Base-by-base conservation (phyloP, 1,140 invertebrate genomes). In the Phymastichus coffea region DNA sequence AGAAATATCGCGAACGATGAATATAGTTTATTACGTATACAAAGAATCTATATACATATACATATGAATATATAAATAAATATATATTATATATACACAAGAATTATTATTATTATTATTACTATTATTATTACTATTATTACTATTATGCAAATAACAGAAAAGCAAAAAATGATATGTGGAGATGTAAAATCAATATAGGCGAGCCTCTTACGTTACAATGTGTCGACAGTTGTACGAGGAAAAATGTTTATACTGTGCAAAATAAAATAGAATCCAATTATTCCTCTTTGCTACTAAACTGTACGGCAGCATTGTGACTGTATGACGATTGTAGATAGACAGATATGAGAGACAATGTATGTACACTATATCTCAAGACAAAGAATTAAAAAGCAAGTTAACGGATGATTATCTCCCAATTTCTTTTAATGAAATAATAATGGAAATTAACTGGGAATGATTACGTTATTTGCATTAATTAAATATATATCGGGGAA, bases 401-500 rank as follows among this genome's bases (percentile, higher is more conserved):
- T 28, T 47, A 58, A 46, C 41, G 35, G 28, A 59, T 37, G 35
- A 49, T 43, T 43, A 9, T 51, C 30, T 52, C 17, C 26, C 17
- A 43, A 35, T 23, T 57, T 28, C 35, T 26, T 56, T 35, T 37
- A 19, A 19, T 28, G 30, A 51, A 57, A 48, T 30, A 52, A 49
- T 49, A 33, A 56, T 15, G 40, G 57, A 43, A 57, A 64, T 43
- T 38, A 44, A 44, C 47, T 25, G 38, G 28, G 46, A 65, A 54
- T 56, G 70, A 69, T 77, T 71, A 76, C 75, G 76, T 77, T 79
- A 74, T 77, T 79, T 77, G 78, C 69, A 76, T 79, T 75, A 77
- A 59, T 59, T 79, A 79, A 68, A 74, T 57, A 61, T 72, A 70
- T 76, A 71, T 63, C n/a, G 61, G 69, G 70, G 71, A 66, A 69